phyloP scores from a whole-genome alignment of 2,888 invertebrate genomes.

The Eudasyphora cyanicolor region DNA sequence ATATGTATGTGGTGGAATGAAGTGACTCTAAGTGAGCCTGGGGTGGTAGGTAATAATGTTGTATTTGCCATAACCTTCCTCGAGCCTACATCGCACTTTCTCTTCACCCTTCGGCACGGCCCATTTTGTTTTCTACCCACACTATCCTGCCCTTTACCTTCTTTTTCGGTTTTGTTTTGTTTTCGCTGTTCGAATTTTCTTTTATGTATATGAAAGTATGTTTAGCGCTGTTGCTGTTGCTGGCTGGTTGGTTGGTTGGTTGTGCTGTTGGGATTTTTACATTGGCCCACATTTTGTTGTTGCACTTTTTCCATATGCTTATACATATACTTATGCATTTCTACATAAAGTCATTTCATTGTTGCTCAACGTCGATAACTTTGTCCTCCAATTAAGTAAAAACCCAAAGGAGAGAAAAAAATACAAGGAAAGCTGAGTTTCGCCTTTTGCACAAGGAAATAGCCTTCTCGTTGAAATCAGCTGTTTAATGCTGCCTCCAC shows the following conservation, averaged over 20 bases:
- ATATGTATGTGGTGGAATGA: too few relatives aligned
- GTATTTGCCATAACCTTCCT: slow-evolving; percentile 13
- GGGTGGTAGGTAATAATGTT: background rate
- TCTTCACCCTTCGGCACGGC: background rate
- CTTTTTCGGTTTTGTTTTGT: background rate
- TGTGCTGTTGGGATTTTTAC: slow-evolving; percentile 60
- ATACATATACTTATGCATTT: background rate
- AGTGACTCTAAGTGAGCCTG: background rate
- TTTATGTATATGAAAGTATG: background rate
- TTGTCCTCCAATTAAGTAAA: slow-evolving; percentile 51
- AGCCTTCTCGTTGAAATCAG: slow-evolving; percentile 38
- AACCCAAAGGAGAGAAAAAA: background rate
- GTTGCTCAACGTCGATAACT: slow-evolving; percentile 46
- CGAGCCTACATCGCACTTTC: background rate
- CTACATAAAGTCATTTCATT: background rate
- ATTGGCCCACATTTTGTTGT: slow-evolving; percentile 66
- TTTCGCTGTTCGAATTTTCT: background rate
- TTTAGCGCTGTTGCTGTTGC: slow-evolving; percentile 23
- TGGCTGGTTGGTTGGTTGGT: slow-evolving; percentile 9
- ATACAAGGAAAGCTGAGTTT: background rate
- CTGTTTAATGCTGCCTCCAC: slow-evolving; percentile 43
- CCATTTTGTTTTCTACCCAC: too few relatives aligned
- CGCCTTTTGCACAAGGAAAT: background rate
- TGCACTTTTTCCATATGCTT: slow-evolving; percentile 8
- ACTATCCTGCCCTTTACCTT: slow-evolving; percentile 25